Conservation (phyloP, 2,888 invertebrate species). For the Tortricodes alternella region DNA sequence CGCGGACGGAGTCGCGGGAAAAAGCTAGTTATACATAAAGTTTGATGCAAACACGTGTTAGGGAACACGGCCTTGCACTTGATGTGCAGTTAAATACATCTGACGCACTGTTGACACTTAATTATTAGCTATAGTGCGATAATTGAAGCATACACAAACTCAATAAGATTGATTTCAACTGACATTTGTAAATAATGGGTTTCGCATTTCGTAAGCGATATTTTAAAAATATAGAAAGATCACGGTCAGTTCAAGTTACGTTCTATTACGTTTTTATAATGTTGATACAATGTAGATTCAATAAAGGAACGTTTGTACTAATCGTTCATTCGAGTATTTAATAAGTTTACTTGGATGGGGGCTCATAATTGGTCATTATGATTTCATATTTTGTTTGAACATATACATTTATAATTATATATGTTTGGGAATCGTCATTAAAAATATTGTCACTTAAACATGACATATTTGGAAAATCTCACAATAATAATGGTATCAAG, state of each 20-base stretch:
- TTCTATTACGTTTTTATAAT: neutral
- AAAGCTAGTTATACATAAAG: neutral
- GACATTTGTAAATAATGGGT: constrained; percentile 19
- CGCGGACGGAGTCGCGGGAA: too few species aligned
- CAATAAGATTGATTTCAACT: constrained; percentile 12
- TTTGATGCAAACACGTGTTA: neutral
- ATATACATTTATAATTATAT: too few species aligned
- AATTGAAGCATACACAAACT: constrained; percentile 2
- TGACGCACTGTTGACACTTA: neutral
- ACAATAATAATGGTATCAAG: too few species aligned
- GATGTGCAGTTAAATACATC: neutral
- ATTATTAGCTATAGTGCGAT: neutral
- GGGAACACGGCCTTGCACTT: constrained; percentile 1
- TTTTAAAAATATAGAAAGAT: constrained; percentile 18
- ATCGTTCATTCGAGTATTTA: too few species aligned
- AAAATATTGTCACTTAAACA: too few species aligned
- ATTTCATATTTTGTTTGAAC: too few species aligned
- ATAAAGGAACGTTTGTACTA: too few species aligned
- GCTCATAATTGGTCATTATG: too few species aligned
- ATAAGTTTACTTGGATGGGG: too few species aligned
- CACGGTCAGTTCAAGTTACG: constrained; percentile 2
- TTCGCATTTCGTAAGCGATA: constrained; percentile 13
- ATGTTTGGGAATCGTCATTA: too few species aligned
- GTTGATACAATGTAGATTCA: neutral
- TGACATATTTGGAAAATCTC: too few species aligned